Conservation (phyloP, 2,113 vertebrate genomes). For the Scytalopus superciliaris region DNA sequence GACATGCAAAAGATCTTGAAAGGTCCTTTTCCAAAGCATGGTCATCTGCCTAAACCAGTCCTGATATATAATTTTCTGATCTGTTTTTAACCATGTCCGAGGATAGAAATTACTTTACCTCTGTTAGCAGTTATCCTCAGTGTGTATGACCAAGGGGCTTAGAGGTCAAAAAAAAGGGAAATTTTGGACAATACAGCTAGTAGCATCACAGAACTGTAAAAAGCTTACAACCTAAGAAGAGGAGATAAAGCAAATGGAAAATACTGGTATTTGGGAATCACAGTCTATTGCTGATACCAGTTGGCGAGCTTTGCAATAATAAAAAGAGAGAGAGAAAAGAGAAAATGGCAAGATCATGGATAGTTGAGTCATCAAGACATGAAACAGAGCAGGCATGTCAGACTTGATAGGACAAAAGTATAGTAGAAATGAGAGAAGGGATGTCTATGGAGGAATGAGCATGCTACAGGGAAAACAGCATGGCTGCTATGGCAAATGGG, state of each 20-base stretch:
- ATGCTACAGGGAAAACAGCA: not conserved
- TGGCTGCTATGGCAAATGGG: not conserved
- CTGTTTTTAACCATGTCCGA: not conserved
- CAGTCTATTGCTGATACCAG: not conserved
- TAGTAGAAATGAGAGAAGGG: not conserved
- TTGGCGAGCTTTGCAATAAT: not conserved
- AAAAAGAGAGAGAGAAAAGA: not conserved
- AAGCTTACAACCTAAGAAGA: not conserved
- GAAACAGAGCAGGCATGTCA: not conserved
- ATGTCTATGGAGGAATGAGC: not conserved
- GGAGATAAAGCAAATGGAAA: not conserved
- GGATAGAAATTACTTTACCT: not conserved
- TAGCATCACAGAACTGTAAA: not conserved
- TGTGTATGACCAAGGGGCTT: not conserved
- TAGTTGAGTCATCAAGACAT: not conserved
- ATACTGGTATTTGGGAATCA: not conserved
- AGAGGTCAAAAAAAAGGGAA: too few relatives aligned
- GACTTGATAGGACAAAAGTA: not conserved
- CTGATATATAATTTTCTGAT: not conserved
- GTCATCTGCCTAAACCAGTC: not conserved
- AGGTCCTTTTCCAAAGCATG: not conserved
- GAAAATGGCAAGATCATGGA: not conserved
- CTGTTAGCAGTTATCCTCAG: not conserved
- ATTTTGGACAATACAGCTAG: not conserved
- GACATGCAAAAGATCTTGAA: not conserved